Evolutionary conservation across 2,113 vertebrate species (phyloP).

Genomic region (Donacobius atricapilla): DNA sequence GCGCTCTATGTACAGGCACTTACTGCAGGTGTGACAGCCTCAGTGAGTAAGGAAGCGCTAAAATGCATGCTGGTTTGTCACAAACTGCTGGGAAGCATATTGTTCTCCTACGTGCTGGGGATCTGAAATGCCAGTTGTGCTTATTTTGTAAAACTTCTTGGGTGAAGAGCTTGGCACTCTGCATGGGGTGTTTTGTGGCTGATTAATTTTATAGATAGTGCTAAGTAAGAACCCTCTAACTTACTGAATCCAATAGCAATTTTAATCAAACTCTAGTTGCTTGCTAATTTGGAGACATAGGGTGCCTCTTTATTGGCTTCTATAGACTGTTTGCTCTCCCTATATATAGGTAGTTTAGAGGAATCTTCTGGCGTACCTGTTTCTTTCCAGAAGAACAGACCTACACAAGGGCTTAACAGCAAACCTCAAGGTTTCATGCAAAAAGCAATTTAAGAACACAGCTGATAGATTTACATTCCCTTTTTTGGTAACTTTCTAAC

Average conservation of each 20-base stretch:
- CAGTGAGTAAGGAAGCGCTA: background rate
- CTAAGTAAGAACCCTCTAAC: background rate
- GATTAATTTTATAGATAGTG: conserved; percentile 23
- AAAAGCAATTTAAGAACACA: background rate
- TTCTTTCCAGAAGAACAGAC: background rate
- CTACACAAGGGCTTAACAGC: background rate
- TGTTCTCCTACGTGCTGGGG: background rate
- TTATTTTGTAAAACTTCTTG: background rate
- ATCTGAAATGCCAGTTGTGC: background rate
- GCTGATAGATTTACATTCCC: background rate
- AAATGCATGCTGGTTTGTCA: background rate
- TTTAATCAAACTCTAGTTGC: conserved; percentile 29
- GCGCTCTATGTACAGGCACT: background rate
- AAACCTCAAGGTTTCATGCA: background rate
- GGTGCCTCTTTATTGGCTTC: background rate
- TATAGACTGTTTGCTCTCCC: background rate
- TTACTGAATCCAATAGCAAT: conserved; percentile 11
- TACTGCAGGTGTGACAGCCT: background rate
- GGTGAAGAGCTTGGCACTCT: background rate
- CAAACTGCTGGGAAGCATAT: background rate
- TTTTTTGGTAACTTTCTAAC: background rate
- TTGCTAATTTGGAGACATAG: background rate
- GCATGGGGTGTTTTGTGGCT: background rate
- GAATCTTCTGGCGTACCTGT: background rate
- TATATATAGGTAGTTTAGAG: background rate